These are phyloP conservation scores for Spilosoma lubricipeda DNA, from an alignment of 2,888 invertebrate genomes.

Conservation along the genomic window DNA sequence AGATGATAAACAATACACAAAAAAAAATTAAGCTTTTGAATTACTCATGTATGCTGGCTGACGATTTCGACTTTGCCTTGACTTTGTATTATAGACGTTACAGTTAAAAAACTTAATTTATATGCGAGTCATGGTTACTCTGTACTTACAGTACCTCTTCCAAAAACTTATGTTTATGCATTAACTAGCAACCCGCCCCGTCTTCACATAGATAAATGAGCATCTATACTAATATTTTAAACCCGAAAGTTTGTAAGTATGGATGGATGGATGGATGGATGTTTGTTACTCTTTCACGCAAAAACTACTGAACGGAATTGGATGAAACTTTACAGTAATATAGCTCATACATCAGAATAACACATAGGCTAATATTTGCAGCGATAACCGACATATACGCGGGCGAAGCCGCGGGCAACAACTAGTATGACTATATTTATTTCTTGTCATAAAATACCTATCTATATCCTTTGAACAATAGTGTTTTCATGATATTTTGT, in stretches of 20 bases:
- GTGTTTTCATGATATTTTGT: no score
- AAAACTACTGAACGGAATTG: no score
- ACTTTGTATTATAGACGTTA: neutral
- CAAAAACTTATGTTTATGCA: neutral
- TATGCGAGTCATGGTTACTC: neutral
- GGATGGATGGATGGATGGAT: no score
- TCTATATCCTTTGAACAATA: neutral
- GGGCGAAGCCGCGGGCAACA: no score
- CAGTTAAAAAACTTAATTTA: conserved; percentile 1
- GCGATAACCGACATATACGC: no score
- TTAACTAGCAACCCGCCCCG: neutral
- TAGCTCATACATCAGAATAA: no score
- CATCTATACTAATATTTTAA: no score
- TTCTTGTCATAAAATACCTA: neutral
- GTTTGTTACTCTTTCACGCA: no score
- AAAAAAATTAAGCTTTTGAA: neutral
- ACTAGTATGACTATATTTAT: no score
- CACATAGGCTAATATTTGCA: no score
- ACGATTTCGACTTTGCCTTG: neutral
- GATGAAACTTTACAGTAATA: no score
- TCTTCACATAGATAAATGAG: neutral
- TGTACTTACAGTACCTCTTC: neutral
- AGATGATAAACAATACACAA: neutral
- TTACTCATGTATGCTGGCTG: neutral
- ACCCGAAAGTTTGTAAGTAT: no score